phyloP scores from a whole-genome alignment of 2,888 invertebrate species.

The Ptychoptera albimana region DNA sequence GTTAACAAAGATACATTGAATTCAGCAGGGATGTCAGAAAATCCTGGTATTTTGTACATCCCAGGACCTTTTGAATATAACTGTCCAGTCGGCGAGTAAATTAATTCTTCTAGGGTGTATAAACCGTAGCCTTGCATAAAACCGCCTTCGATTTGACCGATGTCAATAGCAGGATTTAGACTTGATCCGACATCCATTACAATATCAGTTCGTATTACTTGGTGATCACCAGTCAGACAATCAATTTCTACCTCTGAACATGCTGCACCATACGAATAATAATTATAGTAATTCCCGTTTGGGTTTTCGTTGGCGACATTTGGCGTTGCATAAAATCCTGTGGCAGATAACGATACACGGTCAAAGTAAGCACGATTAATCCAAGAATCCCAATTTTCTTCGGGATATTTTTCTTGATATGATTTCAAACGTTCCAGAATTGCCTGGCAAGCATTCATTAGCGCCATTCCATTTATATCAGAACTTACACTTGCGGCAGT shows the following conservation, averaged over 20 bases:
- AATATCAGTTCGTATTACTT: slow-evolving; percentile 75
- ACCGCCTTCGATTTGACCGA: slow-evolving; percentile 92
- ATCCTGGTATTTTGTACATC: slow-evolving; percentile 86
- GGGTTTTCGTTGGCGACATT: slow-evolving; percentile 39
- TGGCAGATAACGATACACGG: slow-evolving; percentile 62
- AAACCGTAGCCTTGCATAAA: slow-evolving; percentile 91
- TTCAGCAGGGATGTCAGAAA: slow-evolving; percentile 77
- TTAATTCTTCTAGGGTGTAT: slow-evolving; percentile 78
- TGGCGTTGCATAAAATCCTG: slow-evolving; percentile 68
- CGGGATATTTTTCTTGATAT: slow-evolving; percentile 55
- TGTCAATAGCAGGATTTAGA: slow-evolving; percentile 90
- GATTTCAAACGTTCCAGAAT: slow-evolving; percentile 58
- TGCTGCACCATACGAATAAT: slow-evolving; percentile 75
- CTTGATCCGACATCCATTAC: slow-evolving; percentile 95
- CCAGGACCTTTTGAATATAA: slow-evolving; percentile 80
- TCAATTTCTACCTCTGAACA: slow-evolving; percentile 85
- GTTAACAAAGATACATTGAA: slow-evolving; percentile 87
- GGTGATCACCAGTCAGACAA: slow-evolving; percentile 86
- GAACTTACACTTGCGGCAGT: slow-evolving; percentile 82
- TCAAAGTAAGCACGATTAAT: slow-evolving; percentile 59
- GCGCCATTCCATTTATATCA: slow-evolving; percentile 85
- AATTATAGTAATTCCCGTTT: slow-evolving; percentile 56
- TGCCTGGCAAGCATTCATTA: slow-evolving; percentile 64
- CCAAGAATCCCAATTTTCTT: slow-evolving; percentile 74
- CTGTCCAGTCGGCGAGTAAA: slow-evolving; percentile 70